Base-by-base conservation (phyloP, 2,113 vertebrate species). In the Fregata magnificens region DNA sequence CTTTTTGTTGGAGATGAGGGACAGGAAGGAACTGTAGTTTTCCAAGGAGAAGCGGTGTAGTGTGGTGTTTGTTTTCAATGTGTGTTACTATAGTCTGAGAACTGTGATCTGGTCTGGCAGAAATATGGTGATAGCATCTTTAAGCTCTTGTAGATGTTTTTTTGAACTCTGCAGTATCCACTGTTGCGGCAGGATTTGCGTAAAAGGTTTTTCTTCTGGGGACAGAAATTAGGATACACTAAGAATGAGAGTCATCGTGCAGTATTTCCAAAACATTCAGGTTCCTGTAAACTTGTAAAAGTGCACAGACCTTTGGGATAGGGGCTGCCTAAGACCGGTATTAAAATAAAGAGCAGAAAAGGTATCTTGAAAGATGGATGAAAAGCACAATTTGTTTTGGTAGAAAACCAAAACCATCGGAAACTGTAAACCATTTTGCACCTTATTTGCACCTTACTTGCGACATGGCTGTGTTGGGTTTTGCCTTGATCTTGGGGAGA, bases 241-340 rank as follows among this genome's bases (percentile, higher is more conserved):
- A 15, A 62, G 21, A 45, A 34, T 13, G n/a, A 53, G 38, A 47
- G 36, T 32, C 3, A 5, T 17, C 21, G 72, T 67, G 36, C 9
- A 47, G 8, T 12, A 12, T 52, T 77, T 34, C 9, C 32, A 36
- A 22, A 93, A 16, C 17, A 22, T 8, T 13, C 38, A 14, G 31
- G 44, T 36, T 69, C 53, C 49, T 53, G 24, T 44, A 7, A 36
- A 36, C 25, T 24, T 44, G 31, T 61, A 4, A 4, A 26, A 26
- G 19, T 6, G 36, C 36, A 40, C 34, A 49, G 52, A 26, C 24
- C 42, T 76, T 44, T 40, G 40, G 72, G 38, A 12, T 5, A n/a
- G 59, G 44, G 47, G 28, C 32, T 58, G 17, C 0, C 0, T 29
- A 28, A 45, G n/a, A 19, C 24, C 1, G 0, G 16, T 49, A 5